Evolutionary conservation across 2,113 vertebrate species (phyloP).

Genomic region (Chloroceryle aenea): DNA sequence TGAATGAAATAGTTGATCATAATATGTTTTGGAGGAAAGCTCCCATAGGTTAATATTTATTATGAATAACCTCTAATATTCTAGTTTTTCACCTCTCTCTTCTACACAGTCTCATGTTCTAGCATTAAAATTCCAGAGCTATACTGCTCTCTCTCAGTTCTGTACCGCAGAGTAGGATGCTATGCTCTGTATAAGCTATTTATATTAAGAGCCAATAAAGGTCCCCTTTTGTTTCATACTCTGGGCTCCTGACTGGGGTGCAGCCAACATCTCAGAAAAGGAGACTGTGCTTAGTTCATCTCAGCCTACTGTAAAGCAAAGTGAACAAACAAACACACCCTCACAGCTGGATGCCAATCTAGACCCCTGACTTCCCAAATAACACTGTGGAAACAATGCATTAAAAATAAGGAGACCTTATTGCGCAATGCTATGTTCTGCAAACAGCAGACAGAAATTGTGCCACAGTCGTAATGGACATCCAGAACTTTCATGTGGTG

Average conservation of each 20-base stretch:
- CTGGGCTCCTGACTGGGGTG: background rate
- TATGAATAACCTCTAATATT: background rate
- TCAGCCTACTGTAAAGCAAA: background rate
- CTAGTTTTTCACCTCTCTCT: background rate
- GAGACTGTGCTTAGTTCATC: background rate
- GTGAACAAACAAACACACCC: background rate
- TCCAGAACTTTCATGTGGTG: background rate
- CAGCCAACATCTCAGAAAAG: background rate
- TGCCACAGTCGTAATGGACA: background rate
- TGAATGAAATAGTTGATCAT: background rate
- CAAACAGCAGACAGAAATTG: background rate
- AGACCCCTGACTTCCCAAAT: background rate
- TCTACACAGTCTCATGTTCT: background rate
- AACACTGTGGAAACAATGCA: background rate
- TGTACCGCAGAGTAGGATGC: background rate
- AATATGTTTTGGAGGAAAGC: background rate
- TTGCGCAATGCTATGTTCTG: background rate
- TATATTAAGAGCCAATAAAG: background rate
- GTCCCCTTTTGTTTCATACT: background rate
- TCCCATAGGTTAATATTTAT: background rate
- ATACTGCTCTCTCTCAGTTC: background rate
- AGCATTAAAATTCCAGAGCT: background rate
- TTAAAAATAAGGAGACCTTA: background rate
- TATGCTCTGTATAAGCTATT: background rate
- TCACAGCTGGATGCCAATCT: background rate